Percentiles rank a stretch among this genome's conserved stretches.
Evolutionary conservation across 1,140 invertebrate species (phyloP).

Genomic region (Sesamia nonagrioides): DNA sequence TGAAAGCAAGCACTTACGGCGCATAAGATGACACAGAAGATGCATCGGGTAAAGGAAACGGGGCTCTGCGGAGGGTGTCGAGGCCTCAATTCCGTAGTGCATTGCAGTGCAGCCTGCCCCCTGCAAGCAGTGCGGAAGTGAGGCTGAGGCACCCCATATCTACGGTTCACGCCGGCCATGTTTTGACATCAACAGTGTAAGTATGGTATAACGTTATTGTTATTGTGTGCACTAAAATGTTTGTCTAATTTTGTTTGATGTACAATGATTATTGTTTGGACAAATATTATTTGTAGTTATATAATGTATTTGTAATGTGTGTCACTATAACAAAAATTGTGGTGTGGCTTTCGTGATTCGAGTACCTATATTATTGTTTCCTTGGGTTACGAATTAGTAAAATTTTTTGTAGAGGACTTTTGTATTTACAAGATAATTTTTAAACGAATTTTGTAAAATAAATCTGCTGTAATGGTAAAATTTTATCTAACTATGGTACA

Average conservation of each 20-base stretch:
- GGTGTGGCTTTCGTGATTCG: no score
- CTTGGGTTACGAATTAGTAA: no score
- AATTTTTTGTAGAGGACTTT: no score
- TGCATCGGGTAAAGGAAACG: conserved; percentile 48
- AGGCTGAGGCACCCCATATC: conserved; percentile 88
- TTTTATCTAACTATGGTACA: no score
- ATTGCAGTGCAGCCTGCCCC: conserved; percentile 94
- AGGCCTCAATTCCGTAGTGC: conserved; percentile 97
- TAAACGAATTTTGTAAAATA: no score
- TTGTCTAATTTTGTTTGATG: not conserved
- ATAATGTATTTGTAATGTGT: not conserved
- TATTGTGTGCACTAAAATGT: not conserved
- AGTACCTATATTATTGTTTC: not conserved
- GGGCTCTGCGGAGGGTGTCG: conserved; percentile 65
- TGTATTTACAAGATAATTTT: no score
- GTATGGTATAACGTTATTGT: conserved; percentile 1
- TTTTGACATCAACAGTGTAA: conserved; percentile 24
- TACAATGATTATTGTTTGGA: not conserved
- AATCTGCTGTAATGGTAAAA: no score
- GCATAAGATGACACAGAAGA: conserved; percentile 54
- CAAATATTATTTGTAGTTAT: not conserved
- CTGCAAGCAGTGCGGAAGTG: conserved; percentile 97
- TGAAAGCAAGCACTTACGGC: conserved; percentile 45
- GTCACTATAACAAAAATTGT: not conserved
- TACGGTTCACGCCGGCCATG: conserved; percentile 53